phyloP scores from a whole-genome alignment of 2,888 invertebrate species.

The Hirudinaria manillensis region DNA sequence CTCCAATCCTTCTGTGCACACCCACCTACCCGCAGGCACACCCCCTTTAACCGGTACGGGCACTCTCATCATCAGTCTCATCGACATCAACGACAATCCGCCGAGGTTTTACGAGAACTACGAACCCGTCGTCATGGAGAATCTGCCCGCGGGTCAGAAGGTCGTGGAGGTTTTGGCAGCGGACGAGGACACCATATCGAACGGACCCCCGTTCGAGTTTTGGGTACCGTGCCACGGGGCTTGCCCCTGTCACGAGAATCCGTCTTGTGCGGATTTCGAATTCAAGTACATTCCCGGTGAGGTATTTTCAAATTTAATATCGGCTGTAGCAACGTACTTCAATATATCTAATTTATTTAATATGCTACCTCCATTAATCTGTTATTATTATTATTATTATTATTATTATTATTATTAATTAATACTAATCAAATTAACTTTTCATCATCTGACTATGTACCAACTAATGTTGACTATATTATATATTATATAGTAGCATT shows the following conservation, averaged over 20 bases:
- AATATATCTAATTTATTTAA: too few species aligned
- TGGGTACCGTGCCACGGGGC: constrained; percentile 41
- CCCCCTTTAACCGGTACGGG: constrained; percentile 66
- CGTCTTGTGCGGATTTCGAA: constrained; percentile 86
- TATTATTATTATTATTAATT: too few species aligned
- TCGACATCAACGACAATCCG: constrained; percentile 95
- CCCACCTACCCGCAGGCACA: constrained; percentile 23
- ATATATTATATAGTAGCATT: too few species aligned
- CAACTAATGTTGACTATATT: too few species aligned
- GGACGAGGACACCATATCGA: constrained; percentile 48
- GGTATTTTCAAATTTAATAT: constrained; percentile 47
- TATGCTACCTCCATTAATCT: too few species aligned
- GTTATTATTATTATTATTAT: too few species aligned
- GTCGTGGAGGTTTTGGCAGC: constrained; percentile 43
- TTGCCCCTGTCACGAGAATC: constrained; percentile 86
- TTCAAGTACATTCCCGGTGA: constrained; percentile 91
- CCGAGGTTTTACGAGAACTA: constrained; percentile 72
- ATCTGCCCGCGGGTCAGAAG: constrained; percentile 34
- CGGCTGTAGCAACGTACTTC: too few species aligned
- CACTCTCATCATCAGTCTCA: constrained; percentile 82
- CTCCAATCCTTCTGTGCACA: neutral
- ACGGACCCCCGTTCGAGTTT: constrained; percentile 69
- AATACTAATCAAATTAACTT: too few species aligned
- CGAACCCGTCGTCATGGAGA: constrained; percentile 42
- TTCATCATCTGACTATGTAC: too few species aligned